Percentiles rank a stretch among this genome's conserved stretches.
These are phyloP conservation scores for Eubasilissa splendida DNA, from an alignment of 2,888 invertebrate genomes.

Conservation along the genomic window DNA sequence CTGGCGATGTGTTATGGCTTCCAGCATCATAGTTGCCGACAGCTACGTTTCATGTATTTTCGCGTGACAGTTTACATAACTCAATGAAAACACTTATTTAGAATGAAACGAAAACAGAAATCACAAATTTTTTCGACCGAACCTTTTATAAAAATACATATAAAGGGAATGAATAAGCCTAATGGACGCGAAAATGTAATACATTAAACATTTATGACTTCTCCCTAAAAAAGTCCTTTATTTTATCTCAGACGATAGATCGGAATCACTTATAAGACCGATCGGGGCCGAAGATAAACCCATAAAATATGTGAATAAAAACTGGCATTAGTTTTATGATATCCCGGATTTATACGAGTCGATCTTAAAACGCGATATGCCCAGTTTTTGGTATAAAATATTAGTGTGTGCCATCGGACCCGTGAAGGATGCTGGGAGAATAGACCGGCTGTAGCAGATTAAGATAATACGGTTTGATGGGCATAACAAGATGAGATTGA, in stretches of 20 bases:
- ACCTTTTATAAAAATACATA: no score
- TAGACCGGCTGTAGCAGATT: constrained; percentile 39
- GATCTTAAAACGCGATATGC: constrained; percentile 26
- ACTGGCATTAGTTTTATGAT: constrained; percentile 30
- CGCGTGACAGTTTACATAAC: no score
- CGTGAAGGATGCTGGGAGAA: constrained; percentile 16
- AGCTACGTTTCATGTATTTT: no score
- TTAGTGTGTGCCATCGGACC: not conserved
- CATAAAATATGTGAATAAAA: constrained; percentile 36
- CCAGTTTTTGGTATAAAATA: constrained; percentile 3
- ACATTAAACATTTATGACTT: constrained; percentile 26
- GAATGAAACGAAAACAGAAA: no score
- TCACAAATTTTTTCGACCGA: no score
- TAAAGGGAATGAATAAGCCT: constrained; percentile 16
- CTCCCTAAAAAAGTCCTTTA: constrained; percentile 7
- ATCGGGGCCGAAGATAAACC: constrained; percentile 13
- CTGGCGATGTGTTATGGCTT: no score
- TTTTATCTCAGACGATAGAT: constrained; percentile 24
- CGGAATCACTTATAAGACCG: constrained; percentile 6
- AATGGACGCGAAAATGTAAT: constrained; percentile 32
- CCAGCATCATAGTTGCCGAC: no score
- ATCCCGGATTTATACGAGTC: constrained; percentile 16
- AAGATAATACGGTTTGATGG: constrained; percentile 48
- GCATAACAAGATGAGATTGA: constrained; percentile 36
- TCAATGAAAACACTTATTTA: no score